phyloP scores from a whole-genome alignment of 1,140 invertebrate species.

The Procambarus clarkii region DNA sequence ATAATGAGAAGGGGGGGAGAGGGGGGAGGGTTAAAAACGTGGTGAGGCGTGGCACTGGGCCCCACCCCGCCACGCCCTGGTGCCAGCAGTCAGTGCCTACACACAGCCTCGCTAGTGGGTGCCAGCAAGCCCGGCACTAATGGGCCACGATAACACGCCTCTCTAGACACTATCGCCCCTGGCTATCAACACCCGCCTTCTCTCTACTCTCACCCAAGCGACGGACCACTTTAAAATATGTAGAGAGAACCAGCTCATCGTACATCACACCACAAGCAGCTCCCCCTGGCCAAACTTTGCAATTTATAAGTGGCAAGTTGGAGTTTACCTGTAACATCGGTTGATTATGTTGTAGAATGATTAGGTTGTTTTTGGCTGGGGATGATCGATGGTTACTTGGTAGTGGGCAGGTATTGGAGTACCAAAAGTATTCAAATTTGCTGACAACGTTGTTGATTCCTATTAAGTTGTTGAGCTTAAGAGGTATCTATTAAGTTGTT shows the following conservation, averaged over 20 bases:
- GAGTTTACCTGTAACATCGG: too few relatives aligned
- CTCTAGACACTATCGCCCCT: conserved; percentile 30
- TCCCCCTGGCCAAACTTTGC: not conserved
- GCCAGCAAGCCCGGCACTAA: conserved; percentile 28
- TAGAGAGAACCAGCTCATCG: not conserved
- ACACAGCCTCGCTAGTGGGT: not conserved
- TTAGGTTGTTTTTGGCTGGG: too few relatives aligned
- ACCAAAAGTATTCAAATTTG: too few relatives aligned
- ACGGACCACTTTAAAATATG: not conserved
- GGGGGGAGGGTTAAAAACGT: not conserved
- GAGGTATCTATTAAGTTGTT: too few relatives aligned
- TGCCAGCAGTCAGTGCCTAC: conserved; percentile 22
- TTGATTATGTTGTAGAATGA: too few relatives aligned
- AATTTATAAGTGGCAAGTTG: not conserved
- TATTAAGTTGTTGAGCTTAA: too few relatives aligned
- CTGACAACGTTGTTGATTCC: too few relatives aligned
- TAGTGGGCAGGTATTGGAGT: too few relatives aligned
- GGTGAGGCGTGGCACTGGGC: not conserved
- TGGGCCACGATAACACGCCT: conserved; percentile 43
- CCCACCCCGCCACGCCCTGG: conserved; percentile 6
- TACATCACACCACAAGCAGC: not conserved
- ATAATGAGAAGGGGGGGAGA: not conserved
- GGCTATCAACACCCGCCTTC: conserved; percentile 18
- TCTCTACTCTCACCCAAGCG: not conserved
- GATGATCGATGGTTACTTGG: too few relatives aligned